phyloP scores from a whole-genome alignment of 2,888 invertebrate genomes.

The Noctuana brunneofusca region DNA sequence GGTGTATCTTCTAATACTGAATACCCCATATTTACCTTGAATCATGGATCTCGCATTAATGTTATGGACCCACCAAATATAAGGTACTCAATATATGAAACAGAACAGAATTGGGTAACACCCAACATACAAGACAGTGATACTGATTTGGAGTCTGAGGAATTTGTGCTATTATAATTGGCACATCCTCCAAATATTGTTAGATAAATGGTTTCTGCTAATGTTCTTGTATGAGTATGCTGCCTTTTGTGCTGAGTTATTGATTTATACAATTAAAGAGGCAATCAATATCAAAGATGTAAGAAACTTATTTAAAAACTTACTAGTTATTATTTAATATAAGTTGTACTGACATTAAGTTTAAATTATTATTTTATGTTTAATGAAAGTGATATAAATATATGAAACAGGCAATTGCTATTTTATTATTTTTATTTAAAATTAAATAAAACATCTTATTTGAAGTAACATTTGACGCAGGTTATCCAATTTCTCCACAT shows the following conservation, averaged over 20 bases:
- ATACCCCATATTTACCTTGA: conserved; percentile 93
- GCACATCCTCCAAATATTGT: not conserved
- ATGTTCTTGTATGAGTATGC: conserved; percentile 15
- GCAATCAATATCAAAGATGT: conserved; percentile 18
- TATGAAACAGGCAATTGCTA: conserved; percentile 5
- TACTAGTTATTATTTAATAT: conserved; percentile 20
- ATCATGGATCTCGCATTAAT: conserved; percentile 87
- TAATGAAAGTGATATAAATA: conserved; percentile 26
- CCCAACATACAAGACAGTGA: conserved; percentile 81
- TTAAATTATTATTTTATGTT: conserved; percentile 30
- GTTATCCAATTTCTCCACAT: too few species aligned
- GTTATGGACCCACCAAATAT: conserved; percentile 81
- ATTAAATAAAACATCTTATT: too few species aligned
- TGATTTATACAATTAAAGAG: not conserved
- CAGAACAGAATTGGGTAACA: conserved; percentile 77
- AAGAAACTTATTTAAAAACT: conserved; percentile 25
- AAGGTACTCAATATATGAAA: conserved; percentile 80
- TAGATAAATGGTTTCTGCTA: not conserved
- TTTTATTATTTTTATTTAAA: conserved; percentile 14
- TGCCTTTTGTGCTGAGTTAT: not conserved
- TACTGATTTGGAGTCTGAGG: conserved; percentile 87
- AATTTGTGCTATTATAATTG: conserved; percentile 86
- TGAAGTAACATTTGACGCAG: too few species aligned
- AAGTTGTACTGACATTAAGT: conserved; percentile 22
- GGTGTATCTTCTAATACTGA: conserved; percentile 80